phyloP scores from a whole-genome alignment of 1,140 invertebrate genomes.

The Psix sp. region DNA sequence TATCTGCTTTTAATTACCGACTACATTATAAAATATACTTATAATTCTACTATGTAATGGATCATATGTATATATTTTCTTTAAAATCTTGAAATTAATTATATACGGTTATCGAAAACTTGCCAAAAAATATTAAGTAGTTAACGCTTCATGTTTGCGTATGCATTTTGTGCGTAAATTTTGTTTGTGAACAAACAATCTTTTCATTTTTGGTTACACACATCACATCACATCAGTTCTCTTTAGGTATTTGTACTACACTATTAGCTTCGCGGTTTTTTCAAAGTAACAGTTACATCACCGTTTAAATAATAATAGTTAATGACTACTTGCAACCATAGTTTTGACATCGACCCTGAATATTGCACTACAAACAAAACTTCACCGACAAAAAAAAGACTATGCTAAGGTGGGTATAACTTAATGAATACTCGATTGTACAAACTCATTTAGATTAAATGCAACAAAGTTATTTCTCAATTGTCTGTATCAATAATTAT shows the following conservation, averaged over 20 bases:
- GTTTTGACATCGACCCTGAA: conserved; percentile 5
- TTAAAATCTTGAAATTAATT: conserved; percentile 5
- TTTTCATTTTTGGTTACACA: neutral
- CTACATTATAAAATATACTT: neutral
- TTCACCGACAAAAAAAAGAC: conserved; percentile 16
- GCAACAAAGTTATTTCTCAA: conserved; percentile 22
- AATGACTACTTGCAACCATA: neutral
- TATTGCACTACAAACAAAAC: conserved; percentile 40
- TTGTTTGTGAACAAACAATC: neutral
- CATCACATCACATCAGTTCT: neutral
- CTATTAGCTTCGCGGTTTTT: too few species aligned
- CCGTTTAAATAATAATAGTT: neutral
- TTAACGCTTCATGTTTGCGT: neutral
- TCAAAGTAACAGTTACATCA: neutral
- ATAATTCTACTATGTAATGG: neutral
- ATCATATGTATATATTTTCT: conserved; percentile 1
- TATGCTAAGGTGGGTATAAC: conserved; percentile 14
- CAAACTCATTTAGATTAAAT: conserved; percentile 19
- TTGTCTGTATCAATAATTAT: conserved; percentile 12
- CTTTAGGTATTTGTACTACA: neutral
- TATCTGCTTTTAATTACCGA: too few species aligned
- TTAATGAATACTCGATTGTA: conserved; percentile 2
- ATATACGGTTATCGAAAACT: conserved; percentile 8
- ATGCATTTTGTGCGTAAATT: neutral
- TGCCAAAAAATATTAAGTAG: conserved; percentile 6